Percentiles rank a stretch among this genome's conserved stretches.
These are phyloP conservation scores for Molossus alvarezi DNA, from an alignment of 2,797 vertebrate genomes.

Conservation along the genomic window DNA sequence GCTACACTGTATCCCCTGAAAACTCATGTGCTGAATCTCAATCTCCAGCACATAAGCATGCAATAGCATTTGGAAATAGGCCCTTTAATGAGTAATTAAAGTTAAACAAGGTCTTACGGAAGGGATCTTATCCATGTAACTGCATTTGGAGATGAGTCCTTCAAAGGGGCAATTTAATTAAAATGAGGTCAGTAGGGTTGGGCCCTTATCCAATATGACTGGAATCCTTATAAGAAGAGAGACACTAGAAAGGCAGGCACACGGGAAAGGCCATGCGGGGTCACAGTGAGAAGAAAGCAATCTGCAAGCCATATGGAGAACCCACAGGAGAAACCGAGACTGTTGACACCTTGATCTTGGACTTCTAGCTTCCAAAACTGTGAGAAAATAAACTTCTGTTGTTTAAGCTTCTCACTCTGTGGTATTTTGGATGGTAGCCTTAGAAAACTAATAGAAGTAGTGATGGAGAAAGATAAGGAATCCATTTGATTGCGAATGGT, in stretches of 20 bases:
- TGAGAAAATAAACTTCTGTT: background rate
- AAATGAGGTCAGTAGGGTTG: background rate
- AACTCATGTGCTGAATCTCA: background rate
- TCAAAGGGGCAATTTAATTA: background rate
- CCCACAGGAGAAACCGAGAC: accelerated
- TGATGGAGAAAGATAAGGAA: background rate
- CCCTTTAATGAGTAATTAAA: background rate
- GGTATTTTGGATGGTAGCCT: background rate
- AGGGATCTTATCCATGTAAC: background rate
- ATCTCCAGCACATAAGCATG: background rate
- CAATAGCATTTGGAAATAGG: background rate
- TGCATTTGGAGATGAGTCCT: background rate
- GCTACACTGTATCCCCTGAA: background rate
- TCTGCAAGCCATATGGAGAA: background rate
- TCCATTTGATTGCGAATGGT: background rate
- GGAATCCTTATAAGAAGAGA: background rate
- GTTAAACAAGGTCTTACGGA: background rate
- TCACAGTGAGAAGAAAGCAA: background rate
- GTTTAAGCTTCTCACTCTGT: background rate
- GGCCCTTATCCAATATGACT: background rate
- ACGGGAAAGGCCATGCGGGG: background rate
- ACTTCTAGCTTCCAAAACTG: background rate
- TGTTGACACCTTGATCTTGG: background rate
- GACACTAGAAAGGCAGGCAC: background rate
- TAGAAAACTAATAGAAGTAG: background rate